Evolutionary conservation across 2,797 vertebrate species (phyloP).

Genomic region (Xiphophorus birchmanni): DNA sequence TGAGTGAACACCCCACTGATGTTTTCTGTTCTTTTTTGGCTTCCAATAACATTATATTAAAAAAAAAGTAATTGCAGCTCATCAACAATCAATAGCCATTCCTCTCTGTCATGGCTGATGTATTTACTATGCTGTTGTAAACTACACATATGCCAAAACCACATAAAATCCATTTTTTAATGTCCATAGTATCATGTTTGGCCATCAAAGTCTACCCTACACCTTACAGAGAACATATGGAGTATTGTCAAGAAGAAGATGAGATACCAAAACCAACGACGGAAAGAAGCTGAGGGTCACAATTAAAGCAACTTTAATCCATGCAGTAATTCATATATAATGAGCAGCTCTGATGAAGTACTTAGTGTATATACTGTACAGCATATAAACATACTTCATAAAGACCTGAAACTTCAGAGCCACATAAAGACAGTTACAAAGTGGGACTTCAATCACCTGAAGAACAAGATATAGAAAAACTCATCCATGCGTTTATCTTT

Average conservation of each 20-base stretch:
- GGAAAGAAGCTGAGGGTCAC: background rate
- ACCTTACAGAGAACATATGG: background rate
- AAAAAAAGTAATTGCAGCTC: too few relatives aligned
- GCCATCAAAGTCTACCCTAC: background rate
- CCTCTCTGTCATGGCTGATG: too few relatives aligned
- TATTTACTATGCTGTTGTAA: too few relatives aligned
- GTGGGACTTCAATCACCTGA: too few relatives aligned
- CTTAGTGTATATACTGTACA: background rate
- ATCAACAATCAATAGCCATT: too few relatives aligned
- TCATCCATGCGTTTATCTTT: too few relatives aligned
- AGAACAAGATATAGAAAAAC: too few relatives aligned
- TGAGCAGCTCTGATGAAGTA: background rate
- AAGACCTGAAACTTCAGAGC: too few relatives aligned
- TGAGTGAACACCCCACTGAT: background rate
- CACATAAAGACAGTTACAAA: too few relatives aligned
- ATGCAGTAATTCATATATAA: background rate
- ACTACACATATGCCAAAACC: too few relatives aligned
- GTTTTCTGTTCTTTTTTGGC: background rate
- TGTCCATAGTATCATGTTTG: background rate
- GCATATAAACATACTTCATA: too few relatives aligned
- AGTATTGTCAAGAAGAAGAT: background rate
- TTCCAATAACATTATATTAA: background rate
- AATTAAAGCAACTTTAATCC: background rate
- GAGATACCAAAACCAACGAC: background rate
- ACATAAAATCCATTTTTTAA: background rate